Conservation (phyloP, 35 echinoderm and acorn worm genomes). For the Ophioderma brevispina region DNA sequence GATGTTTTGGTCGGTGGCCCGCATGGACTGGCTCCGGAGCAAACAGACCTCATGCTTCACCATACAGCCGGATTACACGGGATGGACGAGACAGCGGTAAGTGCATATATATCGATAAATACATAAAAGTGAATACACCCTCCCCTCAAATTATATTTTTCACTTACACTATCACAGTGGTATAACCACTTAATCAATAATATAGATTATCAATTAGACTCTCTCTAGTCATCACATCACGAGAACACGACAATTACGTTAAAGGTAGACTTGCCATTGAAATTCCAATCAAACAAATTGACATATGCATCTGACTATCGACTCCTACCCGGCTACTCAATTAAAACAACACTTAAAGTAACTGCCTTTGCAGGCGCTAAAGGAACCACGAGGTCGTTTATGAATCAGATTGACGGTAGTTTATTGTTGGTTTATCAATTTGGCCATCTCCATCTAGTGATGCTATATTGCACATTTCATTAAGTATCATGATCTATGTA, state of each 20-base stretch:
- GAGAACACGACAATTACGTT: background rate
- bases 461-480: no score
- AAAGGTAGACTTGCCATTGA: background rate
- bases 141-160: background rate
- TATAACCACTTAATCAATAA: background rate
- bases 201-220: slow-evolving; percentile 7
- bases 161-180: background rate
- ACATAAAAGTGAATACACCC: slow-evolving; percentile 1
- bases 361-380: background rate
- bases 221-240: background rate
- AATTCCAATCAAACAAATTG: background rate
- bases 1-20: slow-evolving; percentile 92
- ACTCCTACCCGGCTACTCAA: background rate
- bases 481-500: no score
- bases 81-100: slow-evolving; percentile 90
- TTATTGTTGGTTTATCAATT: background rate
- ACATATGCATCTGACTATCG: background rate
- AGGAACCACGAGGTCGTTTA: background rate
- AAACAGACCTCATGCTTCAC: slow-evolving; percentile 92
- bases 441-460: background rate
- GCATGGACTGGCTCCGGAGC: slow-evolving; percentile 84
- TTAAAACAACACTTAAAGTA: background rate
- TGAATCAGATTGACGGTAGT: background rate
- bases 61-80: slow-evolving; percentile 77
- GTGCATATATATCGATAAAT: slow-evolving; percentile 13